These are phyloP conservation scores for Drosophila hawaiiensis DNA, from an alignment of 2,888 invertebrate species.

Conservation along the genomic window DNA sequence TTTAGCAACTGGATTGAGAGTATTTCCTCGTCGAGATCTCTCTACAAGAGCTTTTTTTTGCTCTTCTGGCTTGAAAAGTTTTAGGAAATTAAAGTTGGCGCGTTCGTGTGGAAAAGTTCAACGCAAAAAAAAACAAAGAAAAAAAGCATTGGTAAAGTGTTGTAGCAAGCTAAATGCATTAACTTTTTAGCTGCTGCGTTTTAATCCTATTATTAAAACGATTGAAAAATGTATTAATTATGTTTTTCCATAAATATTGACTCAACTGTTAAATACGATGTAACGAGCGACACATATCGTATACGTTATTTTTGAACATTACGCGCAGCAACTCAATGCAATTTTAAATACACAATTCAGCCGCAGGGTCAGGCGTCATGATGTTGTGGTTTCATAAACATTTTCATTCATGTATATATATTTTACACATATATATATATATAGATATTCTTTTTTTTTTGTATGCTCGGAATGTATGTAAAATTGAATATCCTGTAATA, in stretches of 20 bases:
- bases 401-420: constrained; percentile 33
- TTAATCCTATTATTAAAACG: constrained; percentile 64
- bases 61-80: constrained; percentile 58
- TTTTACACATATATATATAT: constrained; percentile 18
- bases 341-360: constrained; percentile 20
- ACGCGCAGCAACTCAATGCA: constrained; percentile 30
- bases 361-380: constrained; percentile 20
- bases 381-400: constrained; percentile 49
- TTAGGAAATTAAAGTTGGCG: constrained; percentile 72
- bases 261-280: constrained; percentile 60
- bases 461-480: background rate
- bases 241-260: constrained; percentile 71
- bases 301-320: constrained; percentile 54
- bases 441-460: constrained; percentile 5
- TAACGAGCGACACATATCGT: constrained; percentile 54
- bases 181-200: constrained; percentile 53
- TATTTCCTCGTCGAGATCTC: background rate
- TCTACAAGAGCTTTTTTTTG: background rate
- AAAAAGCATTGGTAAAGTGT: constrained; percentile 4
- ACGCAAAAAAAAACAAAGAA: constrained; percentile 26
- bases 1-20: background rate
- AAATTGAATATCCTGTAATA: constrained; percentile 28
- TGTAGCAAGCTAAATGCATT: constrained; percentile 59
- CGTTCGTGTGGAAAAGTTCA: constrained; percentile 70
- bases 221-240: constrained; percentile 67